phyloP scores from a whole-genome alignment of 2,888 invertebrate species.

The Diarsia brunnea region DNA sequence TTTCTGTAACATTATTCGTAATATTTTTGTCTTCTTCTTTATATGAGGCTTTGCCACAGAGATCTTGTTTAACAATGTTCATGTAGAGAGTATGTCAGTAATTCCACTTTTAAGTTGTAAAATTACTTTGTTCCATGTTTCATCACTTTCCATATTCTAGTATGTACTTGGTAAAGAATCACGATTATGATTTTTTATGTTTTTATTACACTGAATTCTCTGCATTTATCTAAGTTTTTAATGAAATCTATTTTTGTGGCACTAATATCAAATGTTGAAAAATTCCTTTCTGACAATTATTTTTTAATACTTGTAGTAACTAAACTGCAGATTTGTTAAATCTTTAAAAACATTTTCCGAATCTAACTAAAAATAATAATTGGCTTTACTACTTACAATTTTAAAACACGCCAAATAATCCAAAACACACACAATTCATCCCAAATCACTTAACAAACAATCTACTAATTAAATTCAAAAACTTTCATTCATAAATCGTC shows the following conservation, averaged over 20 bases:
- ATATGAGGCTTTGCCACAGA: conserved; percentile 77
- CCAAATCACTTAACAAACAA: conserved; percentile 38
- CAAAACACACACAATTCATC: conserved; percentile 54
- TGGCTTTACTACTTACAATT: conserved; percentile 39
- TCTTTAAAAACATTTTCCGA: not conserved
- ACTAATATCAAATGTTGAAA: not conserved
- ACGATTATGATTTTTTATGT: not conserved
- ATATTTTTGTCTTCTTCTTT: conserved; percentile 73
- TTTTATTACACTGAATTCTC: too few species aligned
- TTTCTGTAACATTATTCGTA: conserved; percentile 61
- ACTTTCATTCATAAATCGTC: conserved; percentile 61
- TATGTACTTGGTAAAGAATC: not conserved
- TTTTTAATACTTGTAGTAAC: not conserved
- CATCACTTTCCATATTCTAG: not conserved
- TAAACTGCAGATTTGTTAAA: not conserved
- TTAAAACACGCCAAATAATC: conserved; percentile 40
- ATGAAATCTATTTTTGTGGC: not conserved
- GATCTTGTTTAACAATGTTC: conserved; percentile 83
- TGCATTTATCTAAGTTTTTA: too few species aligned
- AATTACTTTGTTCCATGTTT: not conserved
- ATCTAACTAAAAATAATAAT: not conserved
- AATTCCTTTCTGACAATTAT: accelerated
- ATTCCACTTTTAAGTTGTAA: conserved; percentile 32
- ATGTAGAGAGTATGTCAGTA: conserved; percentile 59
- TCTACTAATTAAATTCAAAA: conserved; percentile 38